Evolutionary conservation across 2,113 vertebrate genomes (phyloP), one percentile per base, ranked within the genome.

Genomic region (Sterna hirundo): DNA sequence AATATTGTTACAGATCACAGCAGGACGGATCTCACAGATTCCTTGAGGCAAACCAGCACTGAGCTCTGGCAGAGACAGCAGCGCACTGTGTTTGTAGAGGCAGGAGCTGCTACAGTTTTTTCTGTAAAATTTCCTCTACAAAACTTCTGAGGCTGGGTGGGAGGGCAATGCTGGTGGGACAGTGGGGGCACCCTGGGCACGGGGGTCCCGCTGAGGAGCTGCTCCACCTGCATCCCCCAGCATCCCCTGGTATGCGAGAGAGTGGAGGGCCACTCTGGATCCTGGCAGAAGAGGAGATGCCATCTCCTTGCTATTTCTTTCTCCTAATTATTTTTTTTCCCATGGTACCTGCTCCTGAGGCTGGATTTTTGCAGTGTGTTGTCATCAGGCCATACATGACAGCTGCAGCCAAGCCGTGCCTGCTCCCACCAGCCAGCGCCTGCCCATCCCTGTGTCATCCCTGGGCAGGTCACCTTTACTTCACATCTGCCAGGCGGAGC

Each of bases 1-100:
- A 97, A 91, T 96, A 94, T 97, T 96, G 96, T 97, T 94, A 91
- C 93, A 94, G 84, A 96, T 93, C 95, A 89, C 95, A 96, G 95
- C 83, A 82, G 96, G 94, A 94, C 4, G 61, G 94, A 96, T 94
- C 95, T 91, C 87, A 79, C 83, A 72, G 94, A 94, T 96, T 95
- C 95, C 97, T 97, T 93, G 93, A 94, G 93, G 93, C 95, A 93
- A 95, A 91, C 30, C 86, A 82, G 93, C 29, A 1, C 42, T 40
- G 78, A 72, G 93, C 54, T 77, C 90, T 80, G 80, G 88, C 83
- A 83, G 88, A 65, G 83, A 70, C 85, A 78, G 92, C 79, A 70
- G 58, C 6, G 1, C 2, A 0, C 75, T 36, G 76, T 52, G 62
- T 82, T 85, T 79, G 94, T 2, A 27, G 49, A 74, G 44, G 75